These are phyloP conservation scores for Neotoxoptera formosana DNA, from an alignment of 1,140 invertebrate genomes.

Conservation along the genomic window DNA sequence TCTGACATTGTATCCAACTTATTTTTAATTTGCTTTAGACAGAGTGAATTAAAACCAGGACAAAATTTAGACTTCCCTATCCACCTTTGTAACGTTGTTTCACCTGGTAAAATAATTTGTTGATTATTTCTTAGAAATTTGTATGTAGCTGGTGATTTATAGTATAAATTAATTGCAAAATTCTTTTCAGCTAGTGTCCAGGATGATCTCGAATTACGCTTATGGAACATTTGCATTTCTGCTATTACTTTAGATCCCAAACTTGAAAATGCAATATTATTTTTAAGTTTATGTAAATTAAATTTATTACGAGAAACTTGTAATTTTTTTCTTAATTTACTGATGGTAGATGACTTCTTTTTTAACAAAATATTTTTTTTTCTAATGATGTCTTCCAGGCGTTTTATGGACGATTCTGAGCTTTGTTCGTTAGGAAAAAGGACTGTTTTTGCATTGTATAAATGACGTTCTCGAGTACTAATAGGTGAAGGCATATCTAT, in stretches of 20 bases:
- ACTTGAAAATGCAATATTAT: not conserved
- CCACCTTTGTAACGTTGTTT: not conserved
- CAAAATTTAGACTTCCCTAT: conserved; percentile 28
- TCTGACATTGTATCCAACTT: not conserved
- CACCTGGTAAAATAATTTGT: conserved; percentile 12
- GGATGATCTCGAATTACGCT: not conserved
- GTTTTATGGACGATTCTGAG: too few relatives aligned
- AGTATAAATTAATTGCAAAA: not conserved
- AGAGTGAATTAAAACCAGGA: conserved; percentile 5
- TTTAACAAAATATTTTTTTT: too few relatives aligned
- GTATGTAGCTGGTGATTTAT: conserved; percentile 38
- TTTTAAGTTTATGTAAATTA: conserved; percentile 3
- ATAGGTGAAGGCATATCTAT: too few relatives aligned
- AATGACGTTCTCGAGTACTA: too few relatives aligned
- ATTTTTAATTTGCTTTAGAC: conserved; percentile 21
- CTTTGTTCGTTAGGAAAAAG: too few relatives aligned
- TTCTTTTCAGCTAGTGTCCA: conserved; percentile 16
- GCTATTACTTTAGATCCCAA: not conserved
- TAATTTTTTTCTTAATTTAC: too few relatives aligned
- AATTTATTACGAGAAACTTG: conserved; percentile 1
- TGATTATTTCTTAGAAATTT: conserved; percentile 21
- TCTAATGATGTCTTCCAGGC: too few relatives aligned
- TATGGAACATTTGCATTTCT: conserved; percentile 37
- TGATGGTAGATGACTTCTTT: too few relatives aligned
- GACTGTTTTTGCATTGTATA: too few relatives aligned